phyloP scores from a whole-genome alignment of 2,888 invertebrate genomes.

The Luperina nickerlii region DNA sequence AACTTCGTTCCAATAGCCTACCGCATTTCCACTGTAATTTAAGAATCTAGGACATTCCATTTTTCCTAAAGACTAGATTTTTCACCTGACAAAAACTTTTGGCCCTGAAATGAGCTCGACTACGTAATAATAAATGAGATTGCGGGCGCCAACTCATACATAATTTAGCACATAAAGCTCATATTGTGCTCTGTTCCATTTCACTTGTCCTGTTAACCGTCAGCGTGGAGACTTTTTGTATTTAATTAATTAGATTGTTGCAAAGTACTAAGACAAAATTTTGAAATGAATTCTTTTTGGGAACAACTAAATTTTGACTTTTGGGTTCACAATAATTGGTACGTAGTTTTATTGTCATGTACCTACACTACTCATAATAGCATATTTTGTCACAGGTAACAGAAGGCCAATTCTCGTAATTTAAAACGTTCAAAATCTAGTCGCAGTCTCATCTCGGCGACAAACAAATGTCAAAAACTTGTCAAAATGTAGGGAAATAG shows the following conservation, averaged over 20 bases:
- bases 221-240: constrained; percentile 17
- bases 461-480: too few species aligned
- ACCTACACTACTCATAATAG: neutral
- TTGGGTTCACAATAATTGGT: neutral
- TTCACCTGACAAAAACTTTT: constrained; percentile 51
- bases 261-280: neutral
- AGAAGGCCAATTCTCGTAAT: too few species aligned
- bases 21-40: constrained; percentile 10
- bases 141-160: constrained; percentile 70
- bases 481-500: too few species aligned
- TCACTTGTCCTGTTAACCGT: constrained; percentile 45
- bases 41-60: constrained; percentile 18
- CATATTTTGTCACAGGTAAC: neutral
- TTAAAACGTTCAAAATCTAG: too few species aligned
- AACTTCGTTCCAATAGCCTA: neutral
- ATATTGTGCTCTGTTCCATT: constrained; percentile 60
- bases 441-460: too few species aligned
- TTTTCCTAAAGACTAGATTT: constrained; percentile 44
- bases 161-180: constrained; percentile 70
- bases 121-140: constrained; percentile 76
- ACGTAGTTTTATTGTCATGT: neutral
- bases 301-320: too few species aligned
- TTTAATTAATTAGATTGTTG: constrained; percentile 30
- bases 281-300: neutral
- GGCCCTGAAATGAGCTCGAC: constrained; percentile 64